phyloP scores from a whole-genome alignment of 1,140 invertebrate genomes.

The Melitaea cinxia region DNA sequence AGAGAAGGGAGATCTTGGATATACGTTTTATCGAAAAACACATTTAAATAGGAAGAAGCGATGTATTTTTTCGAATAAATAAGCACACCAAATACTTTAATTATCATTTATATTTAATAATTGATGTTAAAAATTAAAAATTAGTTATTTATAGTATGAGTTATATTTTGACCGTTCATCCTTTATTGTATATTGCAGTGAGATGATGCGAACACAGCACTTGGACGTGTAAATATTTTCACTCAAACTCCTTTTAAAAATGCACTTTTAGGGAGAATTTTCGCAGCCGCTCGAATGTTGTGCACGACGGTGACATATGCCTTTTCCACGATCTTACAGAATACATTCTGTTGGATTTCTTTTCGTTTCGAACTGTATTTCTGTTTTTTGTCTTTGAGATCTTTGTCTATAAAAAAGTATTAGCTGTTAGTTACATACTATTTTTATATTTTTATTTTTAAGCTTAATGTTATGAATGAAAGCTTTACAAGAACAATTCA shows the following conservation, averaged over 20 bases:
- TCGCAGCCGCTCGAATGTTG: constrained; percentile 61
- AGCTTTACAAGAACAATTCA: no score
- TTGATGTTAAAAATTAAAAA: no score
- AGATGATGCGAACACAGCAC: background rate
- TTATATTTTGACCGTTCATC: no score
- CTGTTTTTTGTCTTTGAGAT: constrained; percentile 35
- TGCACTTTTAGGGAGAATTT: constrained; percentile 52
- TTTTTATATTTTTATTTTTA: no score
- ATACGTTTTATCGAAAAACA: no score
- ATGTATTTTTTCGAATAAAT: no score
- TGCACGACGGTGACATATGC: constrained; percentile 59
- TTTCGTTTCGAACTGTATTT: constrained; percentile 32
- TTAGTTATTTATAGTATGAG: no score
- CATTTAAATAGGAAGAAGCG: no score
- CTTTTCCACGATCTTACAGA: constrained; percentile 51
- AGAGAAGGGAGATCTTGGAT: no score
- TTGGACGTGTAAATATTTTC: background rate
- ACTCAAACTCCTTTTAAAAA: constrained; percentile 50
- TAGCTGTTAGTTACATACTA: background rate
- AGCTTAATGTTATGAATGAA: no score
- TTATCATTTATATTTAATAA: no score
- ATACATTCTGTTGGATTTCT: constrained; percentile 33
- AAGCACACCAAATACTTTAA: no score
- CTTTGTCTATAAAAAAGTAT: constrained; percentile 47
- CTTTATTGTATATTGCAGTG: background rate